Percentiles rank a stretch among this genome's conserved stretches.
phyloP scores from a whole-genome alignment of 2,888 invertebrate genomes.

The Microctonus brassicae region DNA sequence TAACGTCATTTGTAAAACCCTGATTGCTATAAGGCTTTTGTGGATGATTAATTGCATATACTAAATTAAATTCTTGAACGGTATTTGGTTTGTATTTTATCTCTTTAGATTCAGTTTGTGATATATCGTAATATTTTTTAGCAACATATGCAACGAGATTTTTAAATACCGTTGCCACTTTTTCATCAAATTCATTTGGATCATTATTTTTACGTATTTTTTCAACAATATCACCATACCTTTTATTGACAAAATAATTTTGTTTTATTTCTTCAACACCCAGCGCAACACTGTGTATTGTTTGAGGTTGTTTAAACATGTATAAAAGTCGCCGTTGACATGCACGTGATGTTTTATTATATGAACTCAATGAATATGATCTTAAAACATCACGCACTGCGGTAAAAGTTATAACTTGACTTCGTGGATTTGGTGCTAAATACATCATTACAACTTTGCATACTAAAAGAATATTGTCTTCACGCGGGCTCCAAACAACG shows the following conservation, averaged over 20 bases:
- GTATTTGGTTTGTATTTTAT: constrained; percentile 55
- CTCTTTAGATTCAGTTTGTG: constrained; percentile 58
- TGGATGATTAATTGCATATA: constrained; percentile 63
- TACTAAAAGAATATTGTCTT: constrained; percentile 79
- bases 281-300: constrained; percentile 74
- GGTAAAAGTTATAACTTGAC: constrained; percentile 68
- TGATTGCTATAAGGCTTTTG: constrained; percentile 55
- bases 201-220: constrained; percentile 51
- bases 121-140: constrained; percentile 63
- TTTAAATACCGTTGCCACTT: constrained; percentile 57
- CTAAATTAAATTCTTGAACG: constrained; percentile 60
- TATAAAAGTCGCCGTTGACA: constrained; percentile 77
- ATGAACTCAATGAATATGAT: constrained; percentile 69
- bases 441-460: constrained; percentile 77
- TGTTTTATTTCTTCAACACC: constrained; percentile 76
- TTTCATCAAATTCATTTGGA: constrained; percentile 54
- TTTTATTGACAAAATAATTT: constrained; percentile 70
- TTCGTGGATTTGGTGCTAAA: constrained; percentile 68
- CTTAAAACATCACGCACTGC: constrained; percentile 74
- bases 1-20: constrained; percentile 66
- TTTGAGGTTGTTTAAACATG: constrained; percentile 74
- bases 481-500: constrained; percentile 77
- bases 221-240: constrained; percentile 68
- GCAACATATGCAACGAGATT: constrained; percentile 62
- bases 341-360: constrained; percentile 79